These are phyloP conservation scores for Lonchura striata DNA, from an alignment of 2,113 vertebrate species.

Conservation along the genomic window DNA sequence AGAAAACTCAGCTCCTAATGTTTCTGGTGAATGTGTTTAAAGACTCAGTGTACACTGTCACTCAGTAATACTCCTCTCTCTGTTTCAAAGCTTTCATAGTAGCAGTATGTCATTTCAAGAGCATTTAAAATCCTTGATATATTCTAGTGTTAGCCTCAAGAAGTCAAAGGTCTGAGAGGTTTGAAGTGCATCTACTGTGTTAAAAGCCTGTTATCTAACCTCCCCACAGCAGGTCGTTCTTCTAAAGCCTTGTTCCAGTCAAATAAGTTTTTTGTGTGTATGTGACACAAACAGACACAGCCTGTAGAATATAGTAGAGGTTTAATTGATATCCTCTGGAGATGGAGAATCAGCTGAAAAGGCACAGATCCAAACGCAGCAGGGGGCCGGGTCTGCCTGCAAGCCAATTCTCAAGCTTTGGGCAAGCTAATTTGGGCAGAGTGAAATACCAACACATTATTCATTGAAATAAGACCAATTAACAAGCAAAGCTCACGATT, in stretches of 20 bases:
- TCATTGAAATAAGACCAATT: constrained; percentile 54
- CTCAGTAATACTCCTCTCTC: not conserved
- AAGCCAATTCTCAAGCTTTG: constrained; percentile 50
- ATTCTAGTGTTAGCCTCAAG: constrained; percentile 44
- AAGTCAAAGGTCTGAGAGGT: constrained; percentile 62
- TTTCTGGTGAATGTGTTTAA: constrained; percentile 18
- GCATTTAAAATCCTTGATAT: constrained; percentile 52
- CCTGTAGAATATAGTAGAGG: constrained; percentile 32
- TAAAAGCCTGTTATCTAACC: constrained; percentile 64
- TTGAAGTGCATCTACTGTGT: constrained; percentile 61
- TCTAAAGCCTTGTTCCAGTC: constrained; percentile 58
- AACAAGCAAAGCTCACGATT: not conserved
- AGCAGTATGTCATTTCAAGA: constrained; percentile 39
- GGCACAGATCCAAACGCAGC: constrained; percentile 47
- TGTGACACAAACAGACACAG: constrained; percentile 49
- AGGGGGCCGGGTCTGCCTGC: not conserved
- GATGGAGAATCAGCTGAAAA: constrained; percentile 54
- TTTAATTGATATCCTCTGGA: constrained; percentile 68
- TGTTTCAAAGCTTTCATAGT: not conserved
- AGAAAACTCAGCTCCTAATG: not conserved
- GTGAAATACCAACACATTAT: constrained; percentile 41
- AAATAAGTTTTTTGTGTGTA: constrained; percentile 55
- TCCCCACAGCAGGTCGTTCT: constrained; percentile 48
- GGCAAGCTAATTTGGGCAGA: constrained; percentile 42
- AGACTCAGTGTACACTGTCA: not conserved